A percentile compares a stretch with the other conserved stretches of the same genome.
phyloP scores from a whole-genome alignment of 2,797 vertebrate genomes.

The Neomorphus geoffroyi region DNA sequence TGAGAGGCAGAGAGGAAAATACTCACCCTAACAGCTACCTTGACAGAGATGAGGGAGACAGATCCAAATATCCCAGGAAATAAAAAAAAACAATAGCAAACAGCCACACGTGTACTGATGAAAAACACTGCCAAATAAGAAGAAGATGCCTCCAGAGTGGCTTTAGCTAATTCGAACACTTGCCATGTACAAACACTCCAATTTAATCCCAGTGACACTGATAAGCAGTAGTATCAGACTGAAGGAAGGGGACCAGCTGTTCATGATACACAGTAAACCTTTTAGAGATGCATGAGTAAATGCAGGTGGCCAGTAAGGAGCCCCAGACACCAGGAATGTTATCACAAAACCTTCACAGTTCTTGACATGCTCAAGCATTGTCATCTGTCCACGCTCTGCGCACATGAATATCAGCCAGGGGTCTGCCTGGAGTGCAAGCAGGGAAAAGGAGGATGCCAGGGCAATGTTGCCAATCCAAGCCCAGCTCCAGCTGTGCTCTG shows the following conservation, averaged over 20 bases:
- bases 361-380: background rate
- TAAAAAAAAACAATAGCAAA: background rate
- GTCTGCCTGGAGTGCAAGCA: background rate
- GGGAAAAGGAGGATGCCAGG: background rate
- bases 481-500: background rate
- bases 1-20: background rate
- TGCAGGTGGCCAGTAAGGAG: background rate
- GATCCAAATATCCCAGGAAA: background rate
- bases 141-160: background rate
- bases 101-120: fast-evolving
- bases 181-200: background rate
- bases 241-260: conserved; percentile 5
- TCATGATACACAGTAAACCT: background rate
- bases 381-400: background rate
- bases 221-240: background rate
- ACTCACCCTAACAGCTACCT: background rate
- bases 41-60: background rate
- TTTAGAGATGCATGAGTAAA: background rate
- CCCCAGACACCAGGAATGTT: background rate
- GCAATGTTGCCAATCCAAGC: background rate
- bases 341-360: background rate
- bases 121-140: background rate
- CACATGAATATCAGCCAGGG: background rate
- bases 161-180: conserved; percentile 8
- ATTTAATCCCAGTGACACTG: background rate